These are phyloP conservation scores for Ypsolopha scabrella DNA, from an alignment of 2,888 invertebrate genomes.

Conservation along the genomic window DNA sequence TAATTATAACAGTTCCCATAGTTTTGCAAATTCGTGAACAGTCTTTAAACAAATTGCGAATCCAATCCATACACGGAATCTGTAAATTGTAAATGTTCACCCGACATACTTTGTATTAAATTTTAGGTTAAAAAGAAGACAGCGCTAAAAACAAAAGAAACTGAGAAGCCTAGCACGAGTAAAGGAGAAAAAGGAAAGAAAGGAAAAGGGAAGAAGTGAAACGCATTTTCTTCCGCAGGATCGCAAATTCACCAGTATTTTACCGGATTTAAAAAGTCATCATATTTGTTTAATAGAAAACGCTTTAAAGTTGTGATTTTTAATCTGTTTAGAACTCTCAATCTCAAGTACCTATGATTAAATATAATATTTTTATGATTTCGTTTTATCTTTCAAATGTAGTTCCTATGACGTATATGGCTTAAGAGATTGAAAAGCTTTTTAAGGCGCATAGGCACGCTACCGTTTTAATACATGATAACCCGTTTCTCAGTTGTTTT, in stretches of 20 bases:
- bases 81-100: neutral
- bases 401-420: too few species aligned
- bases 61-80: too few species aligned
- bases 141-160: slow-evolving; percentile 21
- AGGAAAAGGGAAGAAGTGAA: slow-evolving; percentile 6
- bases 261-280: neutral
- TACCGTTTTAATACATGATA: too few species aligned
- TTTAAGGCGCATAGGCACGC: too few species aligned
- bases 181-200: slow-evolving; percentile 19
- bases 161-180: slow-evolving; percentile 29
- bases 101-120: neutral
- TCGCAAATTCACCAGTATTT: neutral
- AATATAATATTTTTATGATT: too few species aligned
- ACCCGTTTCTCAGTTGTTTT: too few species aligned
- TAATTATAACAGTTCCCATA: too few species aligned
- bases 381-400: too few species aligned
- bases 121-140: slow-evolving; percentile 37
- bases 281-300: neutral
- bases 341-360: neutral
- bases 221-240: neutral
- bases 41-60: too few species aligned
- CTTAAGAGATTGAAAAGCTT: too few species aligned
- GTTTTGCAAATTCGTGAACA: too few species aligned
- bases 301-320: neutral
- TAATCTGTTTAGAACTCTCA: neutral